Base-by-base conservation (phyloP, 2,888 invertebrate genomes). In the Galerucella calmariensis region DNA sequence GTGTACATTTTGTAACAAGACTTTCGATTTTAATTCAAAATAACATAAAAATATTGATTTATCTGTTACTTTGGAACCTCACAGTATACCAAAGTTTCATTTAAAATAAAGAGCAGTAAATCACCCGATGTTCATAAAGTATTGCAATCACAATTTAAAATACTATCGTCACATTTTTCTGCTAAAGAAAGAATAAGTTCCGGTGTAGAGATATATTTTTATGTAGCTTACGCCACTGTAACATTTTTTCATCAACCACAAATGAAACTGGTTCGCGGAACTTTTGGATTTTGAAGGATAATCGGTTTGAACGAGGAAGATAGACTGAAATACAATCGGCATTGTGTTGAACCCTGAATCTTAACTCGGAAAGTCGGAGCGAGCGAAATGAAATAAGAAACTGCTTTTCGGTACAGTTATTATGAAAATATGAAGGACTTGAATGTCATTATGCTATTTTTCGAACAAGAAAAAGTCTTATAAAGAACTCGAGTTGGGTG, bases 251-350 rank as follows among this genome's bases (percentile, higher is more conserved):
- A 48, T 48, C 48, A 12, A 12, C 48, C 48, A 14, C 48, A 48
- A 48, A 48, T 12, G 48, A 48, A 48, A 48, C 48, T 48, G 48
- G 48, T 48, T 48, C 48, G 48, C 14, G 48, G 14, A 48, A 48
- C 48, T 48, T 48, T 48, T 48, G 48, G 48, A 48, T 48, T 48
- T 48, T 48, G 48, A 48, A 48, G 48, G 48, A 48, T 48, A 48
- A 48, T 48, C 48, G 12, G 12, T 48, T 11, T 48, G 48, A 48
- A 48, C 48, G 48, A 48, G 48, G 12, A 48, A 48, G 48, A 48
- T 14, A 48, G 14, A 12, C 48, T 48, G 14, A 48, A 46, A 48
- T 12, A 48, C 48, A 48, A 48, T 48, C 48, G 48, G 4, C 11
- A 48, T 48, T 48, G 48, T 48, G 14, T 14, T 48, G 12, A 48